Evolutionary conservation across 2,113 vertebrate species (phyloP), one percentile per base, ranked within the genome.

Genomic region (Anser brachyrhynchus): DNA sequence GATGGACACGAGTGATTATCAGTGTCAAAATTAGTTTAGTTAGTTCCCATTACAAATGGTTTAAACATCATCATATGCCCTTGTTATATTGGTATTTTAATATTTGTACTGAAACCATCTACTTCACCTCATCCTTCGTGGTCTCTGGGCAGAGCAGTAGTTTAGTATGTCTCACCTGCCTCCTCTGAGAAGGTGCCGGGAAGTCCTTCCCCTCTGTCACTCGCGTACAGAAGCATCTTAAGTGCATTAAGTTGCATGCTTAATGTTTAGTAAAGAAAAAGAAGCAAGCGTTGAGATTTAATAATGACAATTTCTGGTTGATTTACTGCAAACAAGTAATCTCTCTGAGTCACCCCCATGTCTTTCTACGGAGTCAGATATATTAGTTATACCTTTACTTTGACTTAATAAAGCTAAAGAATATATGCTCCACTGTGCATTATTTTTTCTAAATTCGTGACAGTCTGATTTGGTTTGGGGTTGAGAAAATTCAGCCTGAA

Each of bases 1-100:
- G 95, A 96, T 94, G 88, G 94, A 96, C 79, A 51, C 71, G 92
- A 93, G 61, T 96, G 96, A 94, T 96, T 93, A 96, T 96, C 90
- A 83, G 76, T 95, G 93, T 96, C 96, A 96, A 89, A 86, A 94
- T 81, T 74, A 74, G 79, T 95, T 96, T 96, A 81, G 92, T 86
- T 72, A 57, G 84, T 92, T 17, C 65, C 57, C 69, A 22, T 93
- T 92, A 67, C 65, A 93, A 92, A 78, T 87, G 67, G 85, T 59
- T 94, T 75, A 71, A 96, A 69, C 85, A 81, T 61, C 75, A 65
- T 69, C 88, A 69, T 89, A 72, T 87, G 83, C 70, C 76, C 3
- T 8, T n/a, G 29, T 67, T 90, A 6, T 5, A 37, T 35, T 65
- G 83, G 39, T 69, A 35, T 94, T 95, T 90, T 75, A 59, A 89